Evolutionary conservation across 2,888 invertebrate species (phyloP).

Genomic region (Heliconius charithonia): DNA sequence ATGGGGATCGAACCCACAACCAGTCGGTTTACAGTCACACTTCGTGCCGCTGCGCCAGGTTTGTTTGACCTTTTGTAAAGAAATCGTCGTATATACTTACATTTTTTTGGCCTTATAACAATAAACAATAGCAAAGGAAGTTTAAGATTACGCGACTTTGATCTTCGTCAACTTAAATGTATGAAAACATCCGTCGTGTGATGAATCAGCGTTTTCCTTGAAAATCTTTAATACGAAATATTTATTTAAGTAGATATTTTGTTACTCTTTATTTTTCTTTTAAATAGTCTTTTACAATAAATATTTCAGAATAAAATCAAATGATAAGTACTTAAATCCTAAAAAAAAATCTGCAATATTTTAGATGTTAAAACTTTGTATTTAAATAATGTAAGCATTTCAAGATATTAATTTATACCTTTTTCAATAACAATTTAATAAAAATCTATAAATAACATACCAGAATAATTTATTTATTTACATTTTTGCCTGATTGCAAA

Average conservation of each 20-base stretch:
- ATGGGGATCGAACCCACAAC: no score
- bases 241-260: neutral
- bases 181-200: slow-evolving; percentile 25
- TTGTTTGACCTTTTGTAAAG: neutral
- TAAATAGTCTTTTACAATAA: no score
- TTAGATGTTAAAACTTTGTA: neutral
- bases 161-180: slow-evolving; percentile 18
- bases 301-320: no score
- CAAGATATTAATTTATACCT: no score
- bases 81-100: neutral
- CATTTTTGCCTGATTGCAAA: neutral
- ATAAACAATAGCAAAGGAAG: slow-evolving; percentile 32
- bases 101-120: slow-evolving; percentile 2
- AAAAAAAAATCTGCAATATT: neutral
- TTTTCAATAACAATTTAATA: neutral
- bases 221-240: neutral
- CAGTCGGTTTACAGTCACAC: no score
- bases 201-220: slow-evolving; percentile 25
- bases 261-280: neutral
- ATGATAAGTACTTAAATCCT: neutral
- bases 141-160: slow-evolving; percentile 24
- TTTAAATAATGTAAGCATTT: neutral
- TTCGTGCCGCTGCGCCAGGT: no score
- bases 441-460: neutral
- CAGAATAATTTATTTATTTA: neutral